Evolutionary conservation across 2,888 invertebrate genomes (phyloP).

Genomic region (Platycheirus albimanus): DNA sequence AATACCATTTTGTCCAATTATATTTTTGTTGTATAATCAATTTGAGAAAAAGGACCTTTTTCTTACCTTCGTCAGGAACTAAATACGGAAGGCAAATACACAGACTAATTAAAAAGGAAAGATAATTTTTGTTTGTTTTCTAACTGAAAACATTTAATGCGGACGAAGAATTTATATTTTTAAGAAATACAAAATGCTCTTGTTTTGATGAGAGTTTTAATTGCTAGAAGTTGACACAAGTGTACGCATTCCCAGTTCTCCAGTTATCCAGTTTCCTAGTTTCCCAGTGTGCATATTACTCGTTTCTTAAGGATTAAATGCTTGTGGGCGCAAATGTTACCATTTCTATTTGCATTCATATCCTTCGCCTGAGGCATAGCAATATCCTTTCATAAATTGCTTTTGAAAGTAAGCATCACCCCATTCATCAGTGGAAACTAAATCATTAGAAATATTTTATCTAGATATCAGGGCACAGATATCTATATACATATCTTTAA

Average conservation of each 20-base stretch:
- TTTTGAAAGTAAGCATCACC: slow-evolving; percentile 43
- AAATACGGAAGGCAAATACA: too few relatives aligned
- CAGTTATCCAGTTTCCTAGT: too few relatives aligned
- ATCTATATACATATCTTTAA: too few relatives aligned
- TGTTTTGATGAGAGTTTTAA: slow-evolving; percentile 4
- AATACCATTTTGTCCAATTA: background rate
- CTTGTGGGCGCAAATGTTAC: slow-evolving; percentile 66
- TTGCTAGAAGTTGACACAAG: slow-evolving; percentile 25
- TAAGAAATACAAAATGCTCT: too few relatives aligned
- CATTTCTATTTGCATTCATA: slow-evolving; percentile 61
- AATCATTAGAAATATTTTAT: background rate
- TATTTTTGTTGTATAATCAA: too few relatives aligned
- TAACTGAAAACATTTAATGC: too few relatives aligned
- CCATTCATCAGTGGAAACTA: background rate
- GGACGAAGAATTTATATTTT: too few relatives aligned
- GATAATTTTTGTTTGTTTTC: too few relatives aligned
- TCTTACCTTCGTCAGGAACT: too few relatives aligned
- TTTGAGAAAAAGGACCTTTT: too few relatives aligned
- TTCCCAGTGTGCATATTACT: background rate
- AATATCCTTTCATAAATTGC: slow-evolving; percentile 67
- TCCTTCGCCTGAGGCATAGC: slow-evolving; percentile 55
- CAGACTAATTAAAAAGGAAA: too few relatives aligned
- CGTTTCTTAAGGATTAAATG: slow-evolving; percentile 41
- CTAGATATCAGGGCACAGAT: background rate
- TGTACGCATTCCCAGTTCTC: slow-evolving; percentile 10